phyloP scores from a whole-genome alignment of 2,888 invertebrate genomes.

The Eupithecia inturbata region DNA sequence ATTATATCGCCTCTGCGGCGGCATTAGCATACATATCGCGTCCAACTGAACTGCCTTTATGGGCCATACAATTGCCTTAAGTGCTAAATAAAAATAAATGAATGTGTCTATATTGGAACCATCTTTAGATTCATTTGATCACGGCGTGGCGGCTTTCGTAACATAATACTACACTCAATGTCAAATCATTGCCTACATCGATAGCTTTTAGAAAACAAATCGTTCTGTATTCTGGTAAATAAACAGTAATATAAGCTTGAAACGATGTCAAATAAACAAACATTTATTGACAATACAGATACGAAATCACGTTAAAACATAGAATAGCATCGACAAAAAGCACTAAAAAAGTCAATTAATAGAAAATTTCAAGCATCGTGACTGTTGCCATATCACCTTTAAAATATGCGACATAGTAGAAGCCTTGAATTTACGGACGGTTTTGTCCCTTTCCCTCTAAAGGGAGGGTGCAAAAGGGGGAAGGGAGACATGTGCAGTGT shows the following conservation, averaged over 20 bases:
- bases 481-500: conserved; percentile 54
- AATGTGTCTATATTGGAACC: conserved; percentile 56
- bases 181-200: background rate
- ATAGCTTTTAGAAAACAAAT: conserved; percentile 10
- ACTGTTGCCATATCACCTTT: conserved; percentile 67
- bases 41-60: conserved; percentile 69
- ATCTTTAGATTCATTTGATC: conserved; percentile 50
- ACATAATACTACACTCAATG: background rate
- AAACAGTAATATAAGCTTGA: conserved; percentile 55
- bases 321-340: conserved; percentile 64
- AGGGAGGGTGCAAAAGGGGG: conserved; percentile 44
- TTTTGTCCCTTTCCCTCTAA: conserved; percentile 60
- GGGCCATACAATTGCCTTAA: conserved; percentile 71
- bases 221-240: conserved; percentile 7
- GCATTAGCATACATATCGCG: conserved; percentile 78
- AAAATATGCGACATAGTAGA: conserved; percentile 64
- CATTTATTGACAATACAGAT: conserved; percentile 60
- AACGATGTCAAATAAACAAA: conserved; percentile 56
- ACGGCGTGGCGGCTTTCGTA: background rate
- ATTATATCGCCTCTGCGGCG: conserved; percentile 64
- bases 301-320: conserved; percentile 62
- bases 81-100: conserved; percentile 74
- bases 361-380: conserved; percentile 71
- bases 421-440: conserved; percentile 50
- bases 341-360: conserved; percentile 76